Conservation (phyloP, 2,113 vertebrate species). For the Zosterops hypoxanthus region DNA sequence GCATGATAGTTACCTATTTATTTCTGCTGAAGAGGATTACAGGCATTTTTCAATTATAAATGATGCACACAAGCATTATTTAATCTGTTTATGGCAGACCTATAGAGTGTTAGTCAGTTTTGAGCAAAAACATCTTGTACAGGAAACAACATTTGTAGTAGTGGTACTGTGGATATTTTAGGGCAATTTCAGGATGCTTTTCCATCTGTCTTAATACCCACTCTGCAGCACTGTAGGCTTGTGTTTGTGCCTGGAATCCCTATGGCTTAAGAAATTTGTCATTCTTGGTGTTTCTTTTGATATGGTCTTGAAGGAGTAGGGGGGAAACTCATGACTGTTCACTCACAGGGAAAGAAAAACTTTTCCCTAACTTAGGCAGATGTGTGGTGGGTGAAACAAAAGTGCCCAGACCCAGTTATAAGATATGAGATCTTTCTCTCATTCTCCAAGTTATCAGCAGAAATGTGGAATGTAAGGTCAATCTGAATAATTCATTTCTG, state of each 20-base stretch:
- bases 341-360: background rate
- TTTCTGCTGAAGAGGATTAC: slow-evolving; percentile 44
- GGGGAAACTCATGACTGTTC: background rate
- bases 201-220: slow-evolving; percentile 20
- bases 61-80: slow-evolving; percentile 4
- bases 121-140: slow-evolving; percentile 27
- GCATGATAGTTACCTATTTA: slow-evolving; percentile 30
- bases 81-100: slow-evolving; percentile 29
- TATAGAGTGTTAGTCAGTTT: slow-evolving; percentile 16
- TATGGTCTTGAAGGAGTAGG: background rate
- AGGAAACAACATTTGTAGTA: slow-evolving; percentile 19
- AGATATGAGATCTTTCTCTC: background rate
- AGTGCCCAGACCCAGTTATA: background rate
- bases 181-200: slow-evolving; percentile 28
- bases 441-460: background rate
- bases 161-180: background rate
- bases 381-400: background rate
- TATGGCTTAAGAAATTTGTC: background rate
- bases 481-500: background rate
- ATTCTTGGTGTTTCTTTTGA: background rate
- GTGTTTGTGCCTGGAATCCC: background rate
- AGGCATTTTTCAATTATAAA: slow-evolving; percentile 57
- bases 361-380: background rate
- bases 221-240: background rate
- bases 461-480: background rate